Conservation (phyloP, 2,113 vertebrate species). For the Probosciger aterrimus region DNA sequence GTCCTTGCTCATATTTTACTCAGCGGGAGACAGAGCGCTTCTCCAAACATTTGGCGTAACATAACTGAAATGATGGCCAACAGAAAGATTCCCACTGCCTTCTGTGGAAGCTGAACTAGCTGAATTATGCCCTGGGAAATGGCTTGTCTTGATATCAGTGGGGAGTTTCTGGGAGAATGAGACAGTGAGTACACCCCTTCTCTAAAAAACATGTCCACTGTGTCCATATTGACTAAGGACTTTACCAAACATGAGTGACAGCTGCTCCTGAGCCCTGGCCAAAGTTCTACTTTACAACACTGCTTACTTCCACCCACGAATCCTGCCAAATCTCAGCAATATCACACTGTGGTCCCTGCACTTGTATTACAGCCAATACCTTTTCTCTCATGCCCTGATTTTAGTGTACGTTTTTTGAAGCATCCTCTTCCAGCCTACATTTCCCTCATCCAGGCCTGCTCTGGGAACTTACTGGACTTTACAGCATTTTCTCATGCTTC, state of each 20-base stretch:
- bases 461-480: not conserved
- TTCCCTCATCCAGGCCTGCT: not conserved
- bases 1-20: not conserved
- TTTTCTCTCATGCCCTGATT: not conserved
- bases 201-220: fast-evolving
- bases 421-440: not conserved
- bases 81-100: not conserved
- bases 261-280: not conserved
- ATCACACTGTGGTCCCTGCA: not conserved
- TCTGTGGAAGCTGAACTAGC: not conserved
- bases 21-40: not conserved
- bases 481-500: not conserved
- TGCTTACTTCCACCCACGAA: fast-evolving
- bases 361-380: fast-evolving
- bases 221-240: not conserved
- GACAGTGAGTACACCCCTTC: not conserved
- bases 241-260: not conserved
- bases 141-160: not conserved
- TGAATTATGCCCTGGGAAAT: not conserved
- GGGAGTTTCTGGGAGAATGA: not conserved
- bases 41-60: not conserved
- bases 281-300: not conserved
- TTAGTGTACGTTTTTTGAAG: not conserved
- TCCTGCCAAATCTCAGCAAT: not conserved
- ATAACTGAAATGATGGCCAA: not conserved